These are phyloP conservation scores for Drusus annulatus DNA, from an alignment of 1,140 invertebrate genomes.

Conservation along the genomic window DNA sequence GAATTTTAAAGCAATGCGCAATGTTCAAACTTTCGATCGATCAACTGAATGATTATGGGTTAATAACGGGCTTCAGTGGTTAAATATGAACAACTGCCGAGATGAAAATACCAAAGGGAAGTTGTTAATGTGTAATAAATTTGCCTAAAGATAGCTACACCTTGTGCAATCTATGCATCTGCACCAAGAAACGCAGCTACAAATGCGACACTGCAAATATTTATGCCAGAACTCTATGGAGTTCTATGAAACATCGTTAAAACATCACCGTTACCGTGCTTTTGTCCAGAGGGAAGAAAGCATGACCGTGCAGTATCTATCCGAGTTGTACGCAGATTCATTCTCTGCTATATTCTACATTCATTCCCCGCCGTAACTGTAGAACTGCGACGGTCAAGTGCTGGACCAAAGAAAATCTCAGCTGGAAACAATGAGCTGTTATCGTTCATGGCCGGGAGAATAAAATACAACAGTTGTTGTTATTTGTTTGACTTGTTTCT, in stretches of 20 bases:
- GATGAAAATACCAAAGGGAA: no score
- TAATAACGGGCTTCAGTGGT: no score
- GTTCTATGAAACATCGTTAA: slow-evolving; percentile 46
- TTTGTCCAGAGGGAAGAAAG: slow-evolving; percentile 31
- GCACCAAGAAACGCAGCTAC: slow-evolving; percentile 5
- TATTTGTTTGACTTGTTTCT: neutral
- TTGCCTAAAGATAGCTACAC: no score
- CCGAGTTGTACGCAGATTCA: slow-evolving; percentile 2
- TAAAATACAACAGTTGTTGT: neutral
- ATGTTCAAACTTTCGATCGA: no score
- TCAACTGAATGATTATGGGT: no score
- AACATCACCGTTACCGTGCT: slow-evolving; percentile 37
- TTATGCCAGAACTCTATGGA: neutral
- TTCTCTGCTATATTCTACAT: neutral
- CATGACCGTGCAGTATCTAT: neutral
- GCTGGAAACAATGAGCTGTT: slow-evolving; percentile 1
- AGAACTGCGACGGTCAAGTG: neutral
- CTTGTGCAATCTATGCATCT: no score
- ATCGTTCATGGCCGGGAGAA: neutral
- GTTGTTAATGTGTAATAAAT: no score
- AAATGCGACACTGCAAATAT: slow-evolving; percentile 1
- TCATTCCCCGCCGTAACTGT: neutral
- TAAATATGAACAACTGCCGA: no score
- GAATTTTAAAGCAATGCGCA: no score
- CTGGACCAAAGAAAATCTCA: neutral